Conservation (phyloP, 2,797 vertebrate species). For the Enoplosus armatus region DNA sequence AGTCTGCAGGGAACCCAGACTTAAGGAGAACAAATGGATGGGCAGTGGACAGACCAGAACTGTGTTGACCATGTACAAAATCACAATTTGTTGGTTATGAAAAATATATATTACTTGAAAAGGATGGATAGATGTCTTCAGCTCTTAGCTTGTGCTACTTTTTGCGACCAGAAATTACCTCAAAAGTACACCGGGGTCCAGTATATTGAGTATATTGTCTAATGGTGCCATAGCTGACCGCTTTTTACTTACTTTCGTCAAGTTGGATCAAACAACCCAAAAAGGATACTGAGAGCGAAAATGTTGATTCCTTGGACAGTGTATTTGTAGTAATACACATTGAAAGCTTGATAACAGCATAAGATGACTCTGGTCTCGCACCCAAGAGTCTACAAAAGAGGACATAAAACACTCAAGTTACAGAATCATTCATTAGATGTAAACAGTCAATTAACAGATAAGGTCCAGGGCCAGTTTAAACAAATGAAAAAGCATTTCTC, state of each 20-base stretch:
- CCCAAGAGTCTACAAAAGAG: slow-evolving; percentile 66
- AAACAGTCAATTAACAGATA: not conserved
- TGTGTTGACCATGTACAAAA: not conserved
- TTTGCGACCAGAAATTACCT: not conserved
- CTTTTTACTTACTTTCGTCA: not conserved
- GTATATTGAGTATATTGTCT: not conserved
- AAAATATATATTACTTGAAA: no score
- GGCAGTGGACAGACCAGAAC: not conserved
- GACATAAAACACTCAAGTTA: not conserved
- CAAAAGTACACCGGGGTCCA: not conserved
- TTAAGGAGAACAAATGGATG: slow-evolving; percentile 70
- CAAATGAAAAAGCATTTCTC: not conserved
- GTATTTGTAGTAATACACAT: slow-evolving; percentile 91
- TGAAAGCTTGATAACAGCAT: slow-evolving; percentile 87
- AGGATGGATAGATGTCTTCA: not conserved
- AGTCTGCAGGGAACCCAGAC: slow-evolving; percentile 75
- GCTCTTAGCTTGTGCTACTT: no score
- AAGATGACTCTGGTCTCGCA: slow-evolving; percentile 81
- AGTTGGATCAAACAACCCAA: not conserved
- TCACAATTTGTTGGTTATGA: not conserved
- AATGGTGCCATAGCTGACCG: not conserved
- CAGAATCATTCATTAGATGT: not conserved
- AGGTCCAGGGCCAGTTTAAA: not conserved
- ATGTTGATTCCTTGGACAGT: slow-evolving; percentile 87
- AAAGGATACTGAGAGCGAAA: slow-evolving; percentile 91